Evolutionary conservation across 2,797 vertebrate species (phyloP).

Genomic region (Chelmon rostratus): DNA sequence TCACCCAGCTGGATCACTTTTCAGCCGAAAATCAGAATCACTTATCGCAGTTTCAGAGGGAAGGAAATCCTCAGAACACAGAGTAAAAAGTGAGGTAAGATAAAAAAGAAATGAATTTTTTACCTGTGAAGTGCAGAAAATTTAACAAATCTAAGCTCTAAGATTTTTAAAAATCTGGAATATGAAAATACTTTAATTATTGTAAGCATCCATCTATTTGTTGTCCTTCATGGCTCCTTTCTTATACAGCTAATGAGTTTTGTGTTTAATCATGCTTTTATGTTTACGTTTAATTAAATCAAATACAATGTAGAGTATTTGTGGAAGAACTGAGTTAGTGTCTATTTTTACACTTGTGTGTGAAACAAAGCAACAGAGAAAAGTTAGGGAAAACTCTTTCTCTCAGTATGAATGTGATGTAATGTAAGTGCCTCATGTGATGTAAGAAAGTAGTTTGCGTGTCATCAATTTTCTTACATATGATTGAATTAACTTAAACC

Average conservation of each 20-base stretch:
- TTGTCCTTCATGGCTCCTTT: background rate
- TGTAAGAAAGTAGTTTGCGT: background rate
- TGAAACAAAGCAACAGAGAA: too few relatives aligned
- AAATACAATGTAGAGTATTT: background rate
- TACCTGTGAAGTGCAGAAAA: background rate
- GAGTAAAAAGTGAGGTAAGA: background rate
- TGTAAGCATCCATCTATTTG: background rate
- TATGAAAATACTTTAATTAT: background rate
- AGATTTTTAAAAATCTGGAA: background rate
- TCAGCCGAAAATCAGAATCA: slow-evolving; percentile 19
- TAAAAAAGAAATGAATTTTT: background rate
- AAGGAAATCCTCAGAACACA: slow-evolving; percentile 2
- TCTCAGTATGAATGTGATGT: background rate
- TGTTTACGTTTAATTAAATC: background rate
- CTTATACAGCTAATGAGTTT: background rate
- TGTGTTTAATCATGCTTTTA: background rate
- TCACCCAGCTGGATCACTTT: slow-evolving; percentile 29
- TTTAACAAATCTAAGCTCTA: background rate
- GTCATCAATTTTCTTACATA: background rate
- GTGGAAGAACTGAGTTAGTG: background rate
- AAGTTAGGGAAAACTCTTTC: too few relatives aligned
- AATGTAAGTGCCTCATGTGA: background rate
- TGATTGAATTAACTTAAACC: background rate
- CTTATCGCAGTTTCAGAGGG: slow-evolving; percentile 25
- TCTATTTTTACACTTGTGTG: background rate